Base-by-base conservation (phyloP, 2,888 invertebrate species). In the Netelia inedita region DNA sequence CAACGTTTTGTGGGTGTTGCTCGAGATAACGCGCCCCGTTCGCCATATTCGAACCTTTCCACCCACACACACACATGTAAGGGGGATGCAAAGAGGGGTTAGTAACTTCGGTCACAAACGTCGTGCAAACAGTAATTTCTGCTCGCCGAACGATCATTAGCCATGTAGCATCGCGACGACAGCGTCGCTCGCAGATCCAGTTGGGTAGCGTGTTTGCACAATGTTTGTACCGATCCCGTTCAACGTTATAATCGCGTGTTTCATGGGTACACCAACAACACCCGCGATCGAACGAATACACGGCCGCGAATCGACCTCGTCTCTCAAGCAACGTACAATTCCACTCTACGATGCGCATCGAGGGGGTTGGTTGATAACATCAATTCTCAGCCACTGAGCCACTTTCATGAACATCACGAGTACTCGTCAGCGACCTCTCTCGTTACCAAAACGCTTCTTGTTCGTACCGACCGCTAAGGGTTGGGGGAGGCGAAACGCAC, bases 141-240 rank as follows among this genome's bases (percentile, higher is more conserved):
- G 78, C 65, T 85, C 53, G 82, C 35, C 74, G 78, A 83, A 83
- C 69, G 79, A 83, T 83, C 83, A 83, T 83, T 83, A 83, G 83
- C 83, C 83, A 74, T 85, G 73, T 85, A 82, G 71, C 65, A 59
- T 73, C 81, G 72, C 68, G 53, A 75, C 71, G 75, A 73, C 84
- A 78, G 74, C 78, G 65, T 43, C 74, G 50, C 41, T 74, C 46
- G 55, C 76, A 78, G 59, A 79, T 57, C 63, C 57, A 57, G 16
- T 74, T 68, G 41, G 76, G 50, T 41, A 16, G 19, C 55, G 63
- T 85, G 82, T 82, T 82, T 85, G 73, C 74, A 55, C 74, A 57
- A 57, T 75, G 71, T 75, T 82, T 82, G 79, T 79, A 79, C 74
- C 69, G 71, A 71, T 69, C 74, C 50, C 69, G 65, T 50, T 61